Base-by-base conservation (phyloP, 2,888 invertebrate genomes). In the Chalcis sispes region DNA sequence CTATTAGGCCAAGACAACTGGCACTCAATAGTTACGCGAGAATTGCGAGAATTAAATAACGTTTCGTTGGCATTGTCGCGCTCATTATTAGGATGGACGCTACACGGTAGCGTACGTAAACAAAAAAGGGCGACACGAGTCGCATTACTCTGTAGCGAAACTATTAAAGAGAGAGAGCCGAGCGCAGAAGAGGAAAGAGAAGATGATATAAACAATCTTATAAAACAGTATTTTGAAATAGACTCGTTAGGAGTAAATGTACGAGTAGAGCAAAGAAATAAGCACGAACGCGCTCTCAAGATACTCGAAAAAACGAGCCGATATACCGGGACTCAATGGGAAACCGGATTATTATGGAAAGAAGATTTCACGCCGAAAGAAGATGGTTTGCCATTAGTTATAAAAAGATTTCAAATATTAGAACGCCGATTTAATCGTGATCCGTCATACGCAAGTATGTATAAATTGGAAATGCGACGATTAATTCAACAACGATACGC, bases 81-180 rank as follows among this genome's bases (percentile, higher is more conserved):
- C 58, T 65, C 54, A 1, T 15, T n/a, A n/a, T 25, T 23, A 7
- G 52, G 52, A 66, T 66, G 40, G 52, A 66, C 54, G 36, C 7
- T 23, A 29, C 18, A 29, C 10, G 7, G 36, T 13, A 29, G 1
- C 15, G 27, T 4, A 23, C 13, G 1, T 0, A 7, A 29, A 15
- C 7, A 18, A n/a, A n/a, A n/a, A n/a, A n/a, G n/a, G n/a, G n/a
- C n/a, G n/a, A n/a, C n/a, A n/a, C n/a, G n/a, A n/a, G n/a, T n/a
- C n/a, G n/a, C n/a, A n/a, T n/a, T n/a, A n/a, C n/a, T n/a, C n/a
- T n/a, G n/a, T n/a, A n/a, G 27, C n/a, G n/a, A n/a, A n/a, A n/a
- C n/a, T n/a, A n/a, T n/a, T n/a, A n/a, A n/a, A n/a, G n/a, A n/a
- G n/a, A n/a, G n/a, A n/a, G n/a, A n/a, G n/a, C n/a, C n/a, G n/a